These are phyloP conservation scores for Oryzaephilus surinamensis DNA, from an alignment of 1,140 invertebrate species.

Conservation along the genomic window DNA sequence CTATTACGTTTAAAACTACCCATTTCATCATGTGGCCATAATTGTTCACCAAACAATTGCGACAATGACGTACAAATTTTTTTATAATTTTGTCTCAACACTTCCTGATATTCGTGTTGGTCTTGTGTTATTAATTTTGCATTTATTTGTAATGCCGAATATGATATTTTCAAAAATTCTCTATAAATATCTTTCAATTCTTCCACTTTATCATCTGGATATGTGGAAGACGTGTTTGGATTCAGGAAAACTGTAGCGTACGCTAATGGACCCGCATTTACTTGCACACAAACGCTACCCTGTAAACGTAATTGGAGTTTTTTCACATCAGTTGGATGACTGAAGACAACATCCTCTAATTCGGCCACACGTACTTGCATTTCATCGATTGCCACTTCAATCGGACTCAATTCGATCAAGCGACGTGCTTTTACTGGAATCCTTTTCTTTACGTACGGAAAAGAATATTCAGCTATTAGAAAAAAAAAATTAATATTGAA, in stretches of 20 bases:
- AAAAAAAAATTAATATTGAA: constrained; percentile 9
- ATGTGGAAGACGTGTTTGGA: constrained; percentile 53
- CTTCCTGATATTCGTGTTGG: constrained; percentile 83
- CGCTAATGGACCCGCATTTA: constrained; percentile 89
- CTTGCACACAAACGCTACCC: constrained; percentile 83
- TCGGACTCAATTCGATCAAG: constrained; percentile 74
- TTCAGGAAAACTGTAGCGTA: constrained; percentile 86
- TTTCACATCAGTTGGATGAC: constrained; percentile 71
- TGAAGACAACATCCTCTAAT: constrained; percentile 72
- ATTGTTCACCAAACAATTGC: constrained; percentile 54
- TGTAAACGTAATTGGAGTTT: constrained; percentile 82
- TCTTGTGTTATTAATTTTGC: constrained; percentile 72
- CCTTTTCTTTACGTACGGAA: constrained; percentile 87
- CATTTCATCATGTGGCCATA: constrained; percentile 54
- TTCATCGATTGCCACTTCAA: constrained; percentile 89
- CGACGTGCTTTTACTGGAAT: constrained; percentile 62
- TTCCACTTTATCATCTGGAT: constrained; percentile 71
- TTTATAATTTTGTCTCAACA: constrained; percentile 71
- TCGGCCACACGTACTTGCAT: constrained; percentile 78
- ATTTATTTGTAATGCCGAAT: constrained; percentile 78
- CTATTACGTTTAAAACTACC: constrained; percentile 52
- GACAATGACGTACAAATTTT: constrained; percentile 73
- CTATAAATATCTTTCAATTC: constrained; percentile 74
- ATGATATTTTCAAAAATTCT: constrained; percentile 79
- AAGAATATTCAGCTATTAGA: constrained; percentile 63